Conservation (phyloP, 2,797 vertebrate genomes). For the Urocyon cinereoargenteus region DNA sequence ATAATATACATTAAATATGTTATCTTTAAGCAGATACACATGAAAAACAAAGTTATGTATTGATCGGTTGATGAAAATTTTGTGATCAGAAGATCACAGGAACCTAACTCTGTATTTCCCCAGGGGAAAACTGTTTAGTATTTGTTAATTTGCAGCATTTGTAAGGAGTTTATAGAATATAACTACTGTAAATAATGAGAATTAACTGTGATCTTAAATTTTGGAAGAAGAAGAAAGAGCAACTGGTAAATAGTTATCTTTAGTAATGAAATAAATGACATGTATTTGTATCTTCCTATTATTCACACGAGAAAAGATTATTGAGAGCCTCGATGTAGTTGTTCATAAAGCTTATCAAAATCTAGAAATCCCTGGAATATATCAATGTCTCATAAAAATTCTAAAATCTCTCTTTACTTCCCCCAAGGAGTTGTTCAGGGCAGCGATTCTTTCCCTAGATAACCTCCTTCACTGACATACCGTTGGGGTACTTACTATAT, state of each 20-base stretch:
- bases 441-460: not conserved
- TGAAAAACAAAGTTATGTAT: not conserved
- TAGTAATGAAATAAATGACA: not conserved
- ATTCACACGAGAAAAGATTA: not conserved
- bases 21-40: not conserved
- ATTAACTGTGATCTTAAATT: not conserved
- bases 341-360: conserved; percentile 19
- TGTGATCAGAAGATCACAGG: not conserved
- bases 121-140: not conserved
- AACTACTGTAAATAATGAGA: not conserved
- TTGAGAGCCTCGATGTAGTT: not conserved
- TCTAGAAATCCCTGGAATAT: not conserved
- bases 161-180: not conserved
- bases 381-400: not conserved
- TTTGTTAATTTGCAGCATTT: not conserved
- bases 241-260: not conserved
- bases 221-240: not conserved
- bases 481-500: not conserved
- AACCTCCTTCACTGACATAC: accelerated
- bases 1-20: not conserved
- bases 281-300: not conserved
- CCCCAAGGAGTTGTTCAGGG: not conserved
- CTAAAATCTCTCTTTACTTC: not conserved
- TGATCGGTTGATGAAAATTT: not conserved
- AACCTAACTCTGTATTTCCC: not conserved